Conservation (phyloP, 2,888 invertebrate genomes). For the Lepeophtheirus nordmannii region DNA sequence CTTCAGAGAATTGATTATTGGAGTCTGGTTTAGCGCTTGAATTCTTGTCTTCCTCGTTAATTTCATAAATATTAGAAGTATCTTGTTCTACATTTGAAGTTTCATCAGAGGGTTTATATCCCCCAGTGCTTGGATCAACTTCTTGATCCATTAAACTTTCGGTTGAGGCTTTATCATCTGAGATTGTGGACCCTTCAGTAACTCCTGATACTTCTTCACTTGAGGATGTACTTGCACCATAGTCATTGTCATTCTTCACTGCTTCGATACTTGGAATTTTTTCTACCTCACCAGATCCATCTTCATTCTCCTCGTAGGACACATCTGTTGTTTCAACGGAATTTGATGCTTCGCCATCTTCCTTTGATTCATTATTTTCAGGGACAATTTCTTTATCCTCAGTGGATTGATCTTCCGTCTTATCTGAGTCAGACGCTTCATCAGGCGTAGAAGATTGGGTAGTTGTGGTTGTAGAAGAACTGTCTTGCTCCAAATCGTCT, state of each 20-base stretch:
- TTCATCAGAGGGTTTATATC: too few species aligned
- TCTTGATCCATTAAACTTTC: too few species aligned
- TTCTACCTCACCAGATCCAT: not conserved
- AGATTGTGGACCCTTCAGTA: conserved; percentile 15
- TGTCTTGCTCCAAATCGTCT: too few species aligned
- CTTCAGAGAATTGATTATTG: too few species aligned
- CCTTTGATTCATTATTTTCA: not conserved
- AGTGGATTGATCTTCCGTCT: not conserved
- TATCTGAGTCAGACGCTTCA: not conserved
- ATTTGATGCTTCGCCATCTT: not conserved
- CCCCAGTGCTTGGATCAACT: too few species aligned
- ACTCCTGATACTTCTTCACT: not conserved
- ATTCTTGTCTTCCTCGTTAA: too few species aligned
- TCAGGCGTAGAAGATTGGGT: not conserved
- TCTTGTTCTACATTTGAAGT: too few species aligned
- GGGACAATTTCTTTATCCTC: not conserved
- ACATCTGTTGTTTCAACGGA: not conserved
- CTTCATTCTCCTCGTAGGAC: not conserved
- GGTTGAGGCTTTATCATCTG: too few species aligned
- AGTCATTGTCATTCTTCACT: not conserved
- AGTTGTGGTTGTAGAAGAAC: not conserved
- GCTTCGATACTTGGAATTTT: not conserved
- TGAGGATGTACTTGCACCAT: not conserved
- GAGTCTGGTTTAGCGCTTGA: too few species aligned
- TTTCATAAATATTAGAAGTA: too few species aligned